These are phyloP conservation scores for Polyergus mexicanus DNA, from an alignment of 1,140 invertebrate species.

Conservation along the genomic window DNA sequence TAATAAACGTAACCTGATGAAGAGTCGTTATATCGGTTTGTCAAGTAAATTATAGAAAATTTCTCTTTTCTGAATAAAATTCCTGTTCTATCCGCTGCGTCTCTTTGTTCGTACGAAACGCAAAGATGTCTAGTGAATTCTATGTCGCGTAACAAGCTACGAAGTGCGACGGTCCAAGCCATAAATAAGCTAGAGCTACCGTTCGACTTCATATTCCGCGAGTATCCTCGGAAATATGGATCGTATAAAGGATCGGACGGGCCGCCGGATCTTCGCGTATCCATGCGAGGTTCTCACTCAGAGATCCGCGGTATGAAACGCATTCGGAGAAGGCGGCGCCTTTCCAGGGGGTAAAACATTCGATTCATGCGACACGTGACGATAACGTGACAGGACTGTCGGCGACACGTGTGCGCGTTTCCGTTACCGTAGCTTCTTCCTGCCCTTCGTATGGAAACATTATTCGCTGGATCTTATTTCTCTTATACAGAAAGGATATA, in stretches of 20 bases:
- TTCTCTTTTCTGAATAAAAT: background rate
- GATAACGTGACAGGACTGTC: constrained; percentile 83
- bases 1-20: background rate
- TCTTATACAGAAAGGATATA: constrained; percentile 6
- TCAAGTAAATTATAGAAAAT: no score
- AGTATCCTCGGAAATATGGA: constrained; percentile 71
- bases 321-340: constrained; percentile 58
- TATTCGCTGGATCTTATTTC: constrained; percentile 53
- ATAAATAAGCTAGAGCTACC: constrained; percentile 44
- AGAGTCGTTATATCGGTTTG: background rate
- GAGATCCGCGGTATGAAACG: constrained; percentile 64
- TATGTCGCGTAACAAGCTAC: constrained; percentile 58
- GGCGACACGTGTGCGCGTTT: constrained; percentile 64
- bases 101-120: background rate
- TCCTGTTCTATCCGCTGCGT: background rate
- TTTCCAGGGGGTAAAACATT: constrained; percentile 70
- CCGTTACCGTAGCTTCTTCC: constrained; percentile 53
- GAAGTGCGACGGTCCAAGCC: constrained; percentile 40
- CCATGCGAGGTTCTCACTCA: constrained; percentile 62
- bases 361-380: constrained; percentile 79
- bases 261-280: constrained; percentile 54
- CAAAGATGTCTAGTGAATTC: constrained; percentile 8
- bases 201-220: constrained; percentile 68
- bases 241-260: constrained; percentile 69
- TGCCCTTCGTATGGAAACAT: constrained; percentile 36